Conservation (phyloP, 1,140 invertebrate genomes). For the Ruditapes philippinarum region DNA sequence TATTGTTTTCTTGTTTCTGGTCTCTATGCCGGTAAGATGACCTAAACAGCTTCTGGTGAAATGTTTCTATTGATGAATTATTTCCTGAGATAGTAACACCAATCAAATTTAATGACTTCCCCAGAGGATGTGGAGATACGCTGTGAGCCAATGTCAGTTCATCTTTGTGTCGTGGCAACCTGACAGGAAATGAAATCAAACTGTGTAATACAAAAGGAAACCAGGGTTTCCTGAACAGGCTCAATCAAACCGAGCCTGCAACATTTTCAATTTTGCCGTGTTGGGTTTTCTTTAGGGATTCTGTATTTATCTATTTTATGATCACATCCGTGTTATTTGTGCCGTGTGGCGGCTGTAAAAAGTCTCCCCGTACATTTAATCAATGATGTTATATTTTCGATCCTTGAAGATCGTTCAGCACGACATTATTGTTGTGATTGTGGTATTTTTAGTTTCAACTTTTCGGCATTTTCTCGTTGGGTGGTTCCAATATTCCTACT, state of each 20-base stretch:
- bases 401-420: no score
- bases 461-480: no score
- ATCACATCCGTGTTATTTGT: no score
- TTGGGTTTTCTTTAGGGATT: not conserved
- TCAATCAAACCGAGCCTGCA: no score
- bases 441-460: no score
- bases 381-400: no score
- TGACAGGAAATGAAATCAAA: no score
- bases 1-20: not conserved
- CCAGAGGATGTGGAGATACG: not conserved
- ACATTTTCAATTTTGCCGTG: no score
- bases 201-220: not conserved
- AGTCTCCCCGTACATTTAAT: no score
- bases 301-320: not conserved
- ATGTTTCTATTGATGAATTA: not conserved
- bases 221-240: slow-evolving; percentile 1
- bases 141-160: not conserved
- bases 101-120: not conserved
- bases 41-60: not conserved
- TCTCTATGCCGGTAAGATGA: not conserved
- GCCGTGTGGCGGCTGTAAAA: no score
- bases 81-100: not conserved
- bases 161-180: not conserved
- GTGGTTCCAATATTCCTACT: no score
- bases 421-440: no score